A percentile compares a stretch with the other conserved stretches of the same genome.
Evolutionary conservation across 2,888 invertebrate genomes (phyloP).

Genomic region (Teleiodes luculella): DNA sequence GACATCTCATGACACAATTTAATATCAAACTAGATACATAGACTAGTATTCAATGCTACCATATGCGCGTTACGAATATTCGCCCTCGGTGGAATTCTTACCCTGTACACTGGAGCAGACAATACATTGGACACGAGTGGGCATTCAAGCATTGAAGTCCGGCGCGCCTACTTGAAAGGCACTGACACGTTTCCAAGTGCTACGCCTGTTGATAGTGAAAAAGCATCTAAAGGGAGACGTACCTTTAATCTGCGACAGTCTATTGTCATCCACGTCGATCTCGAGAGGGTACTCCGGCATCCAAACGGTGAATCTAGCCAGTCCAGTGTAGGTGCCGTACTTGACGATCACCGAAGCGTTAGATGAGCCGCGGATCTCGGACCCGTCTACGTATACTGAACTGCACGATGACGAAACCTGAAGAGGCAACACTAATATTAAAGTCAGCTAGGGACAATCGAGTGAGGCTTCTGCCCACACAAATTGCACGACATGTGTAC

Average conservation of each 20-base stretch:
- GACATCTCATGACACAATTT: too few species aligned
- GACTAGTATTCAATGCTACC: too few species aligned
- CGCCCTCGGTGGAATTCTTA: too few species aligned
- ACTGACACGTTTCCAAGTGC: too few species aligned
- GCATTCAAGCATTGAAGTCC: not conserved
- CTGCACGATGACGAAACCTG: conserved; percentile 98
- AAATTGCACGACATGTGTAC: too few species aligned
- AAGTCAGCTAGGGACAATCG: too few species aligned
- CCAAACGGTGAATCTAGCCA: conserved; percentile 96
- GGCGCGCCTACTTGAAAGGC: not conserved
- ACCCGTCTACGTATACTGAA: conserved; percentile 97
- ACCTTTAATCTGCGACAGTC: conserved; percentile 93
- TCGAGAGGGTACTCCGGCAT: conserved; percentile 97
- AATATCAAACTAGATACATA: too few species aligned
- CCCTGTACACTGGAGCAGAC: too few species aligned
- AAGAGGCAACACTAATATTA: conserved; percentile 19
- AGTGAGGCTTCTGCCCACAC: too few species aligned
- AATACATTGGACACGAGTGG: not conserved
- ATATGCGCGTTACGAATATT: too few species aligned
- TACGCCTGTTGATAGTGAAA: too few species aligned
- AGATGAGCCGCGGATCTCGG: conserved; percentile 95
- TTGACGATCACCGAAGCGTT: conserved; percentile 96
- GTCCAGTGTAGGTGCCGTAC: conserved; percentile 93
- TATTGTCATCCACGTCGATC: conserved; percentile 91
- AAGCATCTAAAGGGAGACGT: conserved; percentile 7